Base-by-base conservation (phyloP, 2,113 vertebrate genomes). In the Pelecanoides urinatrix region DNA sequence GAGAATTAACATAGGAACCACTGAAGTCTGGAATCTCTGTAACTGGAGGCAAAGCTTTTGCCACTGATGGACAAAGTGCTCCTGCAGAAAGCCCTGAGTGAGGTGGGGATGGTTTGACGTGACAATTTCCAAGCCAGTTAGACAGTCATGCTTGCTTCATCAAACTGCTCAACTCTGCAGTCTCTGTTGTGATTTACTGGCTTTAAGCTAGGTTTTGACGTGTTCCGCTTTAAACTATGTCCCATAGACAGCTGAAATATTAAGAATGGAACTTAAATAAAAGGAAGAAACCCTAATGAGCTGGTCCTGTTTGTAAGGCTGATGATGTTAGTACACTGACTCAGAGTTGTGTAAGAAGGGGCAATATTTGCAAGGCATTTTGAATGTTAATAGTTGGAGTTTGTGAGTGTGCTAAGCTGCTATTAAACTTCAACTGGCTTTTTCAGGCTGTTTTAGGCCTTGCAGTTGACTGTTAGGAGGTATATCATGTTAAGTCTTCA, bases 131-230 rank as follows among this genome's bases (percentile, higher is more conserved):
- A 16, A 71, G 17, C 17, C 6, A 2, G 34, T n/a, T 7, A 8
- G 23, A 13, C 0, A 1, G 9, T 49, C 10, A 2, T 1, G 4
- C 13, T 75, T 16, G 3, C 32, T 32, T 73, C 4, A 15, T 56
- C 49, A 21, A 6, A 44, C 44, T 10, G 36, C 17, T 40, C 8
- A 2, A 0, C 30, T 40, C 26, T 17, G 3, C 5, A 2, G 7
- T 21, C 32, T 17, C 14, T 6, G 42, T 19, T 21, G 45, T 17
- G 4, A 9, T 49, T 62, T 38, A 5, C 36, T 34, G 32, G 13
- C 49, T 56, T 56, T 29, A 18, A 38, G 47, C 13, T 25, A 13
- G 10, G 4, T 26, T 30, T 26, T 30, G 49, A 23, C 0, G 10
- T 8, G 5, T 30, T 73, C 34, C 18, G 34, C 38, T 67, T n/a